These are phyloP conservation scores for Nothoprocta pentlandii DNA, from an alignment of 2,113 vertebrate genomes.

Conservation along the genomic window DNA sequence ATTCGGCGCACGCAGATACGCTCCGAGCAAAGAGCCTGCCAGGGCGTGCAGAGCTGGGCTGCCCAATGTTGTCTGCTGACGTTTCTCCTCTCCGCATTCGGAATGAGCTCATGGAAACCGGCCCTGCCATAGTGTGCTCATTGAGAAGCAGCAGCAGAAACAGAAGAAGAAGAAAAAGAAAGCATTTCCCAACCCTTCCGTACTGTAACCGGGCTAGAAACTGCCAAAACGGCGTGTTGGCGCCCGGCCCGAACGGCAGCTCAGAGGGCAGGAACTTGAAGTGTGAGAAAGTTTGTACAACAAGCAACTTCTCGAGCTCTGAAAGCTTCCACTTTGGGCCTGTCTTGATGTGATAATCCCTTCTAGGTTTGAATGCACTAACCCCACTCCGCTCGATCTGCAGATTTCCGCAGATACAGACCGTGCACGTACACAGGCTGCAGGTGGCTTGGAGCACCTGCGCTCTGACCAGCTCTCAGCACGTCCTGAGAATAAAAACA, in stretches of 20 bases:
- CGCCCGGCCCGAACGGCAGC: neutral
- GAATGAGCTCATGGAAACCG: neutral
- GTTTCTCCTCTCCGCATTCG: neutral
- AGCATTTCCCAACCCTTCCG: neutral
- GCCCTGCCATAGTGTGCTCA: neutral
- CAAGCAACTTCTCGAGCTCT: neutral
- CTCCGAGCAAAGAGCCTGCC: too few species aligned
- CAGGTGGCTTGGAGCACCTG: neutral
- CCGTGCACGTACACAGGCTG: neutral
- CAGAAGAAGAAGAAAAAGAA: neutral
- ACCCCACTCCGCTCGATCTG: fast-evolving
- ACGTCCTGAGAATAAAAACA: neutral
- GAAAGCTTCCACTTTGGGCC: neutral
- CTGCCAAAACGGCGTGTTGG: neutral
- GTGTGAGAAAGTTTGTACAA: neutral
- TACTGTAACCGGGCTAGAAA: neutral
- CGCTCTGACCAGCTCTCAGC: fast-evolving
- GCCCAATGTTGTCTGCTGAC: fast-evolving
- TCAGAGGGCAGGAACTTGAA: neutral
- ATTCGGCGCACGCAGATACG: fast-evolving
- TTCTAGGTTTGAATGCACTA: neutral
- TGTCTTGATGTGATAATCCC: neutral
- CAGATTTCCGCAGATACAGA: neutral
- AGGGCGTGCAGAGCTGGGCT: neutral
- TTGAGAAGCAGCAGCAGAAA: neutral